Evolutionary conservation across 2,113 vertebrate genomes (phyloP).

Genomic region (Pogonocichla stellata): DNA sequence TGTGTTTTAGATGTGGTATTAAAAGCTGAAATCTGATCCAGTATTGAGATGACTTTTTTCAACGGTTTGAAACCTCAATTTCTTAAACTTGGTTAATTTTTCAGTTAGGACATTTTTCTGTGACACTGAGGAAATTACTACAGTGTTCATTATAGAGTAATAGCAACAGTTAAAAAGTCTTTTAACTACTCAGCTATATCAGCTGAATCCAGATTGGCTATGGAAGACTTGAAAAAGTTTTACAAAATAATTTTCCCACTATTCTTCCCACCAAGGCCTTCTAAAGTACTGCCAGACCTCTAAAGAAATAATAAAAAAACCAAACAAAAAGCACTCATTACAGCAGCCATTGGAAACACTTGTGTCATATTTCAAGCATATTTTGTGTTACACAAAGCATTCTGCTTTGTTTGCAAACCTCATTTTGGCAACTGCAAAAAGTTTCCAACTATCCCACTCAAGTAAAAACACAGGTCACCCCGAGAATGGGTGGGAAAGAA

Average conservation of each 20-base stretch:
- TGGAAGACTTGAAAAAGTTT: not conserved
- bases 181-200: not conserved
- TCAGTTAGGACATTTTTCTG: not conserved
- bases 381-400: not conserved
- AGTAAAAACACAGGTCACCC: not conserved
- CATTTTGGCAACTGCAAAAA: not conserved
- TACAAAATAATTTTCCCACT: not conserved
- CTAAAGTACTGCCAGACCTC: not conserved
- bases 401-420: not conserved
- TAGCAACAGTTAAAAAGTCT: not conserved
- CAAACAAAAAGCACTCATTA: not conserved
- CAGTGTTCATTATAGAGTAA: rapidly evolving
- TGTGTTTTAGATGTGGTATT: not conserved
- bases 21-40: not conserved
- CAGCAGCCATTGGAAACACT: not conserved
- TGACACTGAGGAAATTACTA: not conserved
- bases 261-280: not conserved
- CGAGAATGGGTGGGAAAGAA: not conserved
- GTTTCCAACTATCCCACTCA: not conserved
- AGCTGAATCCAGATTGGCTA: not conserved
- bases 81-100: not conserved
- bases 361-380: not conserved
- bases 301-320: not conserved
- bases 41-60: not conserved
- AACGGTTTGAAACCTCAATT: not conserved